phyloP scores from a whole-genome alignment of 2,113 vertebrate species.

The Seriola quinqueradiata region DNA sequence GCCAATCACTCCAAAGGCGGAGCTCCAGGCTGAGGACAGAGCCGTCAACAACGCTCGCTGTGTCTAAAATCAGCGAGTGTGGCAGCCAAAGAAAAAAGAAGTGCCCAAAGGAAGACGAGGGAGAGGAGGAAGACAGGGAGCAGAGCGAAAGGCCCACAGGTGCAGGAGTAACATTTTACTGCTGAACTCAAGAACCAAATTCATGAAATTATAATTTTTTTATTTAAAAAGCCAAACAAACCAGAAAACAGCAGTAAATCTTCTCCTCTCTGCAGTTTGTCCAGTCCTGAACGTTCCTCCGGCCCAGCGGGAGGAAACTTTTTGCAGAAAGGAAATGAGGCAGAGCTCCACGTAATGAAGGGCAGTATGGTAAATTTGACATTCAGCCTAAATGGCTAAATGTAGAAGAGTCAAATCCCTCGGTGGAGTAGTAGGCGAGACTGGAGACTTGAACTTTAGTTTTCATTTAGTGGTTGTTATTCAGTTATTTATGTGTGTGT shows the following conservation, averaged over 20 bases:
- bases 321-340: conserved; percentile 8
- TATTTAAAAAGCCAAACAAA: not conserved
- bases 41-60: not conserved
- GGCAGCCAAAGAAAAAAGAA: not conserved
- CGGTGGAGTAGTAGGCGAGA: not conserved
- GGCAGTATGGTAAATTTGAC: conserved; percentile 56
- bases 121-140: not conserved
- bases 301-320: conserved; percentile 19
- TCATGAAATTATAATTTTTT: too few species aligned
- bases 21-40: not conserved
- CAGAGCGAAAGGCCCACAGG: not conserved
- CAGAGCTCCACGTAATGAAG: conserved; percentile 34
- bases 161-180: too few species aligned
- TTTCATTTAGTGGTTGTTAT: not conserved
- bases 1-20: not conserved
- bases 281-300: not conserved
- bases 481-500: not conserved
- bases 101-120: not conserved
- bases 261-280: not conserved
- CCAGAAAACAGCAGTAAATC: not conserved
- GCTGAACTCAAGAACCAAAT: too few species aligned
- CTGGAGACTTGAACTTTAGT: conserved; percentile 14
- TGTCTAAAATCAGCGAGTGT: not conserved
- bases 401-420: not conserved
- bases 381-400: conserved; percentile 55